Base-by-base conservation (phyloP, 2,113 vertebrate genomes). In the Alligator sinensis region DNA sequence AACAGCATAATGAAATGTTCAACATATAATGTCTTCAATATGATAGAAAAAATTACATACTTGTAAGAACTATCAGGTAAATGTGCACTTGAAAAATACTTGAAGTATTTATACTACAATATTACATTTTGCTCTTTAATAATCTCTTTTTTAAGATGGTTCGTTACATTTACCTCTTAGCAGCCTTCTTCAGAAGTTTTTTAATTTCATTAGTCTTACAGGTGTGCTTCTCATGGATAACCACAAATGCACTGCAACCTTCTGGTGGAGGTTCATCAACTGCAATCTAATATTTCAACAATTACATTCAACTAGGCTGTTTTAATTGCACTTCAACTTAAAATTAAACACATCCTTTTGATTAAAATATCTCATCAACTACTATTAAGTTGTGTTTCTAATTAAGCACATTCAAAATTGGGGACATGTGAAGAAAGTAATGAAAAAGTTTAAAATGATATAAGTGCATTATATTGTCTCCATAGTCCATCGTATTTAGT, bases 191-290 rank as follows among this genome's bases (percentile, higher is more conserved):
- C 96, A 99, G 97, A 66, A 99, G 98, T 94, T 99, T 99, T 97
- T 99, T 99, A 92, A 99, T 98, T 87, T 99, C 98, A 95, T 98
- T 99, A 95, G 98, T 97, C 95, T 98, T 99, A 97, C 99, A 99
- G 97, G 98, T 98, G 72, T 96, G 98, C 93, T 98, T 98, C 94
- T 98, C 97, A 78, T 99, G 99, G 89, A 99, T 96, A 84, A 98
- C 98, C 87, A 99, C 98, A 97, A 99, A 99, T 27, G 99, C 98
- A 80, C 94, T 75, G 86, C 99, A 99, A 88, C 97, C 98, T 90
- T 98, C 98, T 84, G 99, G 99, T 72, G 99, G 98, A 79, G 98
- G 98, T 95, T 99, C 99, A 95, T 99, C 98, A 96, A 97, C 98
- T 95, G 99, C 99, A 97, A 99, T 98, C 99, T 99, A 97, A 93